Evolutionary conservation across 1,140 invertebrate species (phyloP).

Genomic region (Polypedilum pembai): DNA sequence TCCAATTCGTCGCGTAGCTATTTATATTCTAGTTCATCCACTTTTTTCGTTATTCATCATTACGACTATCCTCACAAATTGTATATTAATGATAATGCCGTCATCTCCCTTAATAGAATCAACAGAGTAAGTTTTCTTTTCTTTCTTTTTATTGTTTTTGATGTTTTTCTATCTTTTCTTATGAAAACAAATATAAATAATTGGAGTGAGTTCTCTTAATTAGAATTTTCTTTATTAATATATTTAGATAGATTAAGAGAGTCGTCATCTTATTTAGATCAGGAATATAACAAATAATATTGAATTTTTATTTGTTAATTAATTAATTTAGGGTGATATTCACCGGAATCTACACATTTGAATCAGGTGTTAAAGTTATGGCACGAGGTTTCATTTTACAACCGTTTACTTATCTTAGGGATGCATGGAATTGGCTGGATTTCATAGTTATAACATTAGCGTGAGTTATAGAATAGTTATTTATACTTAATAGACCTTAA

Average conservation of each 20-base stretch:
- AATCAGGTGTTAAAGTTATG: slow-evolving; percentile 97
- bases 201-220: not conserved
- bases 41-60: slow-evolving; percentile 97
- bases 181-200: not conserved
- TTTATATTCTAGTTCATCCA: slow-evolving; percentile 96
- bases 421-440: slow-evolving; percentile 99
- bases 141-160: not conserved
- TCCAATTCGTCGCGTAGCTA: slow-evolving; percentile 90
- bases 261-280: not conserved
- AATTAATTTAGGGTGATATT: slow-evolving; percentile 82
- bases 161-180: not conserved
- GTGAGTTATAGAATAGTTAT: slow-evolving; percentile 64
- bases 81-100: slow-evolving; percentile 97
- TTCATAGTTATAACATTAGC: slow-evolving; percentile 99
- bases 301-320: not conserved
- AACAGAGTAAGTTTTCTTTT: slow-evolving; percentile 77
- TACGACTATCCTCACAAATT: slow-evolving; percentile 94
- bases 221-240: not conserved
- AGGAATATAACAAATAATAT: not conserved
- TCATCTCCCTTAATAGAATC: slow-evolving; percentile 86
- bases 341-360: slow-evolving; percentile 98
- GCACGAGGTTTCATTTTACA: slow-evolving; percentile 98
- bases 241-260: not conserved
- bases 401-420: slow-evolving; percentile 99
- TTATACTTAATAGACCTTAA: not conserved